Evolutionary conservation across 1,140 invertebrate species (phyloP).

Genomic region (Metaphire vulgaris): DNA sequence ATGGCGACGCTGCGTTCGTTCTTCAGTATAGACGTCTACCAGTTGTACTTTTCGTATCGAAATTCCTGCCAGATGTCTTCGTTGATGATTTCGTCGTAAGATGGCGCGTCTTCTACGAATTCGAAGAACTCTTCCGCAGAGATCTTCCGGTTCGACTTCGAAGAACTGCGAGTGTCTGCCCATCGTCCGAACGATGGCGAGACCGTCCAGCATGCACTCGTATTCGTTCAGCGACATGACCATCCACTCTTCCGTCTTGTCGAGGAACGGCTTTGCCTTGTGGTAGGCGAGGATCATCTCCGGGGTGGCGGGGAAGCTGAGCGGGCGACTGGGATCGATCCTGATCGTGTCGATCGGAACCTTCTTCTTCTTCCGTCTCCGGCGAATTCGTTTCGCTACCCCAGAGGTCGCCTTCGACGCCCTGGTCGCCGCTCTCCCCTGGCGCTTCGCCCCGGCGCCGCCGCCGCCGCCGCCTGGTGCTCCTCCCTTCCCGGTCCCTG

Average conservation of each 20-base stretch:
- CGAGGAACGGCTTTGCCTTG: slow-evolving; percentile 25
- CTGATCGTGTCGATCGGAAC: neutral
- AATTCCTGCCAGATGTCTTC: slow-evolving; percentile 30
- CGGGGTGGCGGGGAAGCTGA: slow-evolving; percentile 23
- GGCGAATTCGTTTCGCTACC: neutral
- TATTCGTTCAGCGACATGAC: slow-evolving; percentile 30
- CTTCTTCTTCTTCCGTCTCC: neutral
- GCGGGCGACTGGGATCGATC: neutral
- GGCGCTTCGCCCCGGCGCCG: no score
- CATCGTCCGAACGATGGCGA: slow-evolving; percentile 25
- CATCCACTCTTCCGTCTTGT: slow-evolving; percentile 29
- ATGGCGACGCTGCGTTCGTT: no score
- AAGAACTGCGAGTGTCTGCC: slow-evolving; percentile 32
- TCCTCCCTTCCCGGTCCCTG: no score
- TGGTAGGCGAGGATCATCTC: slow-evolving; percentile 30
- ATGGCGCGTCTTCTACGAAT: slow-evolving; percentile 31
- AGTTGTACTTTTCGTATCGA: slow-evolving; percentile 27
- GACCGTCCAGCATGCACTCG: slow-evolving; percentile 29
- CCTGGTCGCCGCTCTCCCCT: neutral
- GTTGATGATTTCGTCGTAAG: slow-evolving; percentile 31
- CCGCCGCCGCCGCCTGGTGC: no score
- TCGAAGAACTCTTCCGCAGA: slow-evolving; percentile 33
- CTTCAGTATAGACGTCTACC: no score
- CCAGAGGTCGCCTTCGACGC: neutral
- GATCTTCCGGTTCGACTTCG: slow-evolving; percentile 27